phyloP scores from a whole-genome alignment of 2,888 invertebrate genomes.

The Gerris lacustris region DNA sequence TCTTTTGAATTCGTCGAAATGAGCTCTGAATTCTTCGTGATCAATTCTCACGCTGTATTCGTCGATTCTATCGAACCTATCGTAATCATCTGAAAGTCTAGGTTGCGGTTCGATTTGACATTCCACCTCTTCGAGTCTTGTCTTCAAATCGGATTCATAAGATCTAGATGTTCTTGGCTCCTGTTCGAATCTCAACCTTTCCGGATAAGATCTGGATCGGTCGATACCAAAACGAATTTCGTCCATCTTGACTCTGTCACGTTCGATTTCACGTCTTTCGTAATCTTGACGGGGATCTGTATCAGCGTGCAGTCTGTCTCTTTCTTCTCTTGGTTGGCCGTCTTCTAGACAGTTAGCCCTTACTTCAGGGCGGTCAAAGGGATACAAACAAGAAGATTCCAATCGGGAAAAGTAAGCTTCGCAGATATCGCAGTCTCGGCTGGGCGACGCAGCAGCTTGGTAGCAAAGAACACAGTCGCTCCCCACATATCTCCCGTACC shows the following conservation, averaged over 20 bases:
- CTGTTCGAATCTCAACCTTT: not conserved
- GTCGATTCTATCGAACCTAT: not conserved
- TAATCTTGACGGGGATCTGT: too few species aligned
- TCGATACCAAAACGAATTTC: not conserved
- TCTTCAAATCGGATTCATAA: not conserved
- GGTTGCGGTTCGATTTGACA: too few species aligned
- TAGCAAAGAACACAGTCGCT: slow-evolving; percentile 8
- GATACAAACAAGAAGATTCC: not conserved
- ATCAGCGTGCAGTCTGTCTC: not conserved
- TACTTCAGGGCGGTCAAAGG: not conserved
- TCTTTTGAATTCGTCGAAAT: not conserved
- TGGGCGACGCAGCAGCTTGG: slow-evolving; percentile 4
- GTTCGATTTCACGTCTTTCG: not conserved
- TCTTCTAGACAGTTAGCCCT: not conserved
- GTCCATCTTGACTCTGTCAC: not conserved
- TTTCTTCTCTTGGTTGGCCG: not conserved
- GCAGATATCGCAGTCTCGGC: slow-evolving; percentile 4
- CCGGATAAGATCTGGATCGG: not conserved
- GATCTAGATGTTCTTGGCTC: not conserved
- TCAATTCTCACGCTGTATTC: too few species aligned
- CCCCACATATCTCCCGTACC: slow-evolving; percentile 4
- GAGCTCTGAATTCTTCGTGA: too few species aligned
- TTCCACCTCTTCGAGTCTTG: not conserved
- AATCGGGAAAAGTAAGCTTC: slow-evolving; percentile 1
- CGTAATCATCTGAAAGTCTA: too few species aligned